phyloP scores from a whole-genome alignment of 2,113 vertebrate genomes.

The Lonchura striata region DNA sequence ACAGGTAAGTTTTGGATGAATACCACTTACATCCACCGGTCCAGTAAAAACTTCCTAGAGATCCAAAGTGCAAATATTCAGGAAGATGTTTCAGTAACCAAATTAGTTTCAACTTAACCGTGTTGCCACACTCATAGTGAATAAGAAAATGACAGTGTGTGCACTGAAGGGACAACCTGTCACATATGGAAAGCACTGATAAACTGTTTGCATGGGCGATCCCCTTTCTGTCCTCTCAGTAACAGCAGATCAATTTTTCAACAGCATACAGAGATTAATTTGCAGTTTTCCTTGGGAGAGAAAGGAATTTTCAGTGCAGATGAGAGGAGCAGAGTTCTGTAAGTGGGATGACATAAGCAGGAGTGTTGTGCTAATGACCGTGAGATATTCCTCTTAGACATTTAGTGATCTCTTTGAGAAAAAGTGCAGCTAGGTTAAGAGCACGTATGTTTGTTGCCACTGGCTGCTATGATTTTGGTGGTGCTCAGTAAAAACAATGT shows the following conservation, averaged over 20 bases:
- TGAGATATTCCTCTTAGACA: not conserved
- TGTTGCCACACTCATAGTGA: fast-evolving
- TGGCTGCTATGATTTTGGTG: not conserved
- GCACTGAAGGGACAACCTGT: not conserved
- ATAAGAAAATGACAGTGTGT: not conserved
- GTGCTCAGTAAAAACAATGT: not conserved
- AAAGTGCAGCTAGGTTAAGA: not conserved
- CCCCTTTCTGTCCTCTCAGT: not conserved
- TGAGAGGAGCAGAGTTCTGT: not conserved
- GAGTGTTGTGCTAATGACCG: not conserved
- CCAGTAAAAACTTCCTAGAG: not conserved
- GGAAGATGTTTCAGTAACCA: not conserved
- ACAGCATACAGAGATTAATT: not conserved
- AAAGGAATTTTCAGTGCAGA: not conserved
- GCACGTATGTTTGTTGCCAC: fast-evolving
- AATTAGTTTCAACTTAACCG: not conserved
- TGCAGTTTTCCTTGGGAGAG: not conserved
- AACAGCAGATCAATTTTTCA: not conserved
- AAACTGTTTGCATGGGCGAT: not conserved
- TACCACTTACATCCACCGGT: not conserved
- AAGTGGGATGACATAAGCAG: not conserved
- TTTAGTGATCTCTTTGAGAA: not conserved
- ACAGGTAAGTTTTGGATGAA: fast-evolving
- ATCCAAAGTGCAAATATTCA: not conserved
- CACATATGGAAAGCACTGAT: not conserved